These are phyloP conservation scores for Philereme vetulata DNA, from an alignment of 2,888 invertebrate species.

Conservation along the genomic window DNA sequence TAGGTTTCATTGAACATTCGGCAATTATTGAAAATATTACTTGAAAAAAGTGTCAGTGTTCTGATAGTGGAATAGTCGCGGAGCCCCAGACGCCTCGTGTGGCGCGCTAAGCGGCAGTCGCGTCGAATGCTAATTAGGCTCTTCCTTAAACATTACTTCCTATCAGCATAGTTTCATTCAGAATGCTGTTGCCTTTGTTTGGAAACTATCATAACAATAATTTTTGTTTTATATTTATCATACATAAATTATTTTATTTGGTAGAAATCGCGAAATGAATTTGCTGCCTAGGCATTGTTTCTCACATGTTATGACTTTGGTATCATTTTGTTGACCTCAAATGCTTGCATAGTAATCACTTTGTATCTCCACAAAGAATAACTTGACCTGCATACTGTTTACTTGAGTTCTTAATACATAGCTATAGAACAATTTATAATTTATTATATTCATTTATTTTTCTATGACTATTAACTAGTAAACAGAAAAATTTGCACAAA, in stretches of 20 bases:
- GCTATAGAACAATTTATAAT: too few species aligned
- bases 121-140: conserved; percentile 76
- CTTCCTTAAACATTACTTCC: conserved; percentile 75
- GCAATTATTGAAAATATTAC: not conserved
- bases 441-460: too few species aligned
- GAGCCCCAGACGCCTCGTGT: conserved; percentile 61
- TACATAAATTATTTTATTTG: not conserved
- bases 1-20: conserved; percentile 14
- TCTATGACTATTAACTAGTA: too few species aligned
- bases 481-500: too few species aligned
- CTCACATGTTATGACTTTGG: conserved; percentile 9
- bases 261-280: not conserved
- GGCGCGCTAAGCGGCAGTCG: conserved; percentile 62
- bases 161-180: conserved; percentile 50
- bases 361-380: conserved; percentile 51
- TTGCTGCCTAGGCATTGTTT: not conserved
- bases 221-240: not conserved
- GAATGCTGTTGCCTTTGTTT: conserved; percentile 36
- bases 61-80: conserved; percentile 20
- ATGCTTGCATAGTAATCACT: conserved; percentile 49
- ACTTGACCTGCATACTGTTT: conserved; percentile 56
- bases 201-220: conserved; percentile 16
- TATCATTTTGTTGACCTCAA: conserved; percentile 50
- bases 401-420: conserved; percentile 48
- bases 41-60: conserved; percentile 5